Conservation (phyloP, 2,113 vertebrate genomes). For the Hassar affinis region DNA sequence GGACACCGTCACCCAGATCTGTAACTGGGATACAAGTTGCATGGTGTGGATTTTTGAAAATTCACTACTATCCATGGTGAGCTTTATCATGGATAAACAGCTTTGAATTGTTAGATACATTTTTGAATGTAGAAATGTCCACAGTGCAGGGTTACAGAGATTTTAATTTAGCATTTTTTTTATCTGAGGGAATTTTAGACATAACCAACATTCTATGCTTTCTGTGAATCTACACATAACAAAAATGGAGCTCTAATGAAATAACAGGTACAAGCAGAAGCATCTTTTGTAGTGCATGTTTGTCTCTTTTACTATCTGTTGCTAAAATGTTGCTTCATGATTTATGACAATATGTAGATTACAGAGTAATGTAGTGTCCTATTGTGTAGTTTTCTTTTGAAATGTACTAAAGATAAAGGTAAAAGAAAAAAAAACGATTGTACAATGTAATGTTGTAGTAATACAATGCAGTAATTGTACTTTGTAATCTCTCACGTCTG, state of each 20-base stretch:
- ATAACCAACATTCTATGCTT: not conserved
- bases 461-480: no score
- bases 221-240: not conserved
- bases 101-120: not conserved
- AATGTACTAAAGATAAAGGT: not conserved
- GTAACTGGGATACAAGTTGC: constrained; percentile 32
- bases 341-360: not conserved
- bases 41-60: constrained; percentile 9
- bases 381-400: not conserved
- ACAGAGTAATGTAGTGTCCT: not conserved
- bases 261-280: not conserved
- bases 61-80: not conserved
- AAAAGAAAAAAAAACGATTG: not conserved
- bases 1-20: constrained; percentile 47
- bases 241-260: not conserved
- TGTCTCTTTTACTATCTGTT: not conserved
- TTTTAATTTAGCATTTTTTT: not conserved
- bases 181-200: not conserved
- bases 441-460: no score
- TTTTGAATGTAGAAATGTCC: not conserved
- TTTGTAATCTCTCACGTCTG: not conserved
- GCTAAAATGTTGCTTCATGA: not conserved
- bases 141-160: not conserved
- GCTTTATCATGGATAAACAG: not conserved
- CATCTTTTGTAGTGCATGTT: not conserved